Percentiles rank a stretch among this genome's conserved stretches.
phyloP scores from a whole-genome alignment of 1,140 invertebrate genomes.

The Drosophila quadrilineata region DNA sequence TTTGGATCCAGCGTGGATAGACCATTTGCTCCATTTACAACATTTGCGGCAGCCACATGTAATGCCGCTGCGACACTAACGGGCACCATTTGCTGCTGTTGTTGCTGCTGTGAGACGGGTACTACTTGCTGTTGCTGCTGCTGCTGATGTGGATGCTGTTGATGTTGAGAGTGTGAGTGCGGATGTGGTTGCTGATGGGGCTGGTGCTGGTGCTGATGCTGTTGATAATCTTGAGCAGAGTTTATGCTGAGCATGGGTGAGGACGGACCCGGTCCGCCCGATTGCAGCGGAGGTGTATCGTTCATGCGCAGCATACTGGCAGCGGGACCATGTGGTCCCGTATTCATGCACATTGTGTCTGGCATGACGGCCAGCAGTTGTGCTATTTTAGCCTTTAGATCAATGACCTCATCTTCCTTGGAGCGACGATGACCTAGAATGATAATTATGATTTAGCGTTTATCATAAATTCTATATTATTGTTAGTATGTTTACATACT shows the following conservation, averaged over 20 bases:
- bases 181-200: conserved; percentile 59
- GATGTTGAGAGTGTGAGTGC: conserved; percentile 46
- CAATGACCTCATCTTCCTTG: conserved; percentile 94
- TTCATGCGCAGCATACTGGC: conserved; percentile 79
- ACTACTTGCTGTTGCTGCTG: conserved; percentile 50
- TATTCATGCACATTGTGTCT: conserved; percentile 84
- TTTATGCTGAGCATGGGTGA: conserved; percentile 73
- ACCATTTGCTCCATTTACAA: conserved; percentile 38
- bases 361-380: conserved; percentile 96
- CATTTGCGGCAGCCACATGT: conserved; percentile 56
- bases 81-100: conserved; percentile 67
- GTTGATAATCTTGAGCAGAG: conserved; percentile 67
- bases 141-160: conserved; percentile 47
- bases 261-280: conserved; percentile 69
- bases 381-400: conserved; percentile 94
- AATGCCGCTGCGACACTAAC: conserved; percentile 66
- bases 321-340: conserved; percentile 69
- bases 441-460: too few species aligned
- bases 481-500: conserved; percentile 85
- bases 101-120: too few species aligned
- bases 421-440: conserved; percentile 87
- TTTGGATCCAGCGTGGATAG: conserved; percentile 93
- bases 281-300: conserved; percentile 74
- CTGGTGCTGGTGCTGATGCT: conserved; percentile 64
- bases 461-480: too few species aligned